phyloP scores from a whole-genome alignment of 2,797 vertebrate species.

The Salarias fasciatus region DNA sequence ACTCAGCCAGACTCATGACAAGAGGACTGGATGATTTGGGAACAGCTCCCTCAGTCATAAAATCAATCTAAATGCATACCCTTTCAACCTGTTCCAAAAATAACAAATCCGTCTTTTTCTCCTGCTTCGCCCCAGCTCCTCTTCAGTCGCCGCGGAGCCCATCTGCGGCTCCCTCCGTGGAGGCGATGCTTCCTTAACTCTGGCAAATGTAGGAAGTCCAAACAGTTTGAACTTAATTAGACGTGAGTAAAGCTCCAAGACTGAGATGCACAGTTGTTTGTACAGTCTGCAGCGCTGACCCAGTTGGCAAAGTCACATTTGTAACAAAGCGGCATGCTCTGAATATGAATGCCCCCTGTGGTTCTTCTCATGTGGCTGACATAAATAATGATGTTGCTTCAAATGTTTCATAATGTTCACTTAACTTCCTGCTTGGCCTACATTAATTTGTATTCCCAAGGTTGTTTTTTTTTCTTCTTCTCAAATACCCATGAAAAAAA shows the following conservation, averaged over 20 bases:
- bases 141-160: slow-evolving; percentile 30
- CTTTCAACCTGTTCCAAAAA: slow-evolving; percentile 38
- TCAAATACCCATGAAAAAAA: no score
- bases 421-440: slow-evolving; percentile 6
- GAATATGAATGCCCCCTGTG: slow-evolving; percentile 30
- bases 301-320: slow-evolving; percentile 49
- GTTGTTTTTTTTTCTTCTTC: background rate
- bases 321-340: slow-evolving; percentile 38
- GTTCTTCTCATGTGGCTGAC: slow-evolving; percentile 38
- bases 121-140: slow-evolving; percentile 10
- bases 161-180: slow-evolving; percentile 20
- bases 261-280: slow-evolving; percentile 32
- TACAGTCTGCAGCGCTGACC: slow-evolving; percentile 42
- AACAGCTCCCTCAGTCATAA: slow-evolving; percentile 43
- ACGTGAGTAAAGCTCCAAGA: slow-evolving; percentile 32
- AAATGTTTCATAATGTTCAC: slow-evolving; percentile 33
- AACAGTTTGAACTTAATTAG: slow-evolving; percentile 53
- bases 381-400: slow-evolving; percentile 42
- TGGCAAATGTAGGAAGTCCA: slow-evolving; percentile 27
- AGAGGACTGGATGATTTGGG: slow-evolving; percentile 45
- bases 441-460: background rate
- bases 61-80: slow-evolving; percentile 46
- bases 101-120: slow-evolving; percentile 24
- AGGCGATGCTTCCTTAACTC: slow-evolving; percentile 18
- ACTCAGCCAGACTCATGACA: slow-evolving; percentile 54